Conservation (phyloP, 1,140 invertebrate genomes). For the Glossosoma conforme region DNA sequence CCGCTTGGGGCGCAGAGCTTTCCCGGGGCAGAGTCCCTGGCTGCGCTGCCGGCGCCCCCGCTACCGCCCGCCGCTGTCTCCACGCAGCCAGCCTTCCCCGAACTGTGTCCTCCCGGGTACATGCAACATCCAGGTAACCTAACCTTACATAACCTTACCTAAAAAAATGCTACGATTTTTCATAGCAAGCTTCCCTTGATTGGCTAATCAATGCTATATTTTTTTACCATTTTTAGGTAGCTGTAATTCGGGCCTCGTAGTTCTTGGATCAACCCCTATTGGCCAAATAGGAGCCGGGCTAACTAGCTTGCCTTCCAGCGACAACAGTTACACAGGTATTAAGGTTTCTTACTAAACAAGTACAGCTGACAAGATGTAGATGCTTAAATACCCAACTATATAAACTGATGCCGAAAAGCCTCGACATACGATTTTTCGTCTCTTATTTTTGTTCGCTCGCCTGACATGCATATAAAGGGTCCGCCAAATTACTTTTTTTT, state of each 20-base stretch:
- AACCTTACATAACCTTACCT: background rate
- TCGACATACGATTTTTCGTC: no score
- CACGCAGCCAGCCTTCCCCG: background rate
- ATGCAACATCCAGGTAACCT: background rate
- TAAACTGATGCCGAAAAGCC: no score
- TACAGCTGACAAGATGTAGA: no score
- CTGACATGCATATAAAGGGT: no score
- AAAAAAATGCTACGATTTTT: background rate
- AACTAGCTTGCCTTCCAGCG: slow-evolving; percentile 28
- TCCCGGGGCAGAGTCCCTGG: background rate
- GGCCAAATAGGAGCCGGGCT: slow-evolving; percentile 74
- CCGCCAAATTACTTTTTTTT: no score
- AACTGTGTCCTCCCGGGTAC: background rate
- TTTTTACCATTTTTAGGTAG: slow-evolving; percentile 22
- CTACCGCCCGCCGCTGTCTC: background rate
- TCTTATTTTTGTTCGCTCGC: no score
- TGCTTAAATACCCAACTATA: no score
- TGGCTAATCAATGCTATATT: background rate
- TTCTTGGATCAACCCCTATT: slow-evolving; percentile 79
- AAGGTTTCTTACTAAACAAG: no score
- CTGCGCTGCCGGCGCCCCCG: background rate
- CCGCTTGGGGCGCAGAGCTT: slow-evolving; percentile 5
- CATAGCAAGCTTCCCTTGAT: background rate
- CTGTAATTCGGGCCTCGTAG: slow-evolving; percentile 38
- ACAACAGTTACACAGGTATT: slow-evolving; percentile 30